These are phyloP conservation scores for Plecturocebus donacophilus DNA, from an alignment of 2,113 vertebrate species.

Conservation along the genomic window DNA sequence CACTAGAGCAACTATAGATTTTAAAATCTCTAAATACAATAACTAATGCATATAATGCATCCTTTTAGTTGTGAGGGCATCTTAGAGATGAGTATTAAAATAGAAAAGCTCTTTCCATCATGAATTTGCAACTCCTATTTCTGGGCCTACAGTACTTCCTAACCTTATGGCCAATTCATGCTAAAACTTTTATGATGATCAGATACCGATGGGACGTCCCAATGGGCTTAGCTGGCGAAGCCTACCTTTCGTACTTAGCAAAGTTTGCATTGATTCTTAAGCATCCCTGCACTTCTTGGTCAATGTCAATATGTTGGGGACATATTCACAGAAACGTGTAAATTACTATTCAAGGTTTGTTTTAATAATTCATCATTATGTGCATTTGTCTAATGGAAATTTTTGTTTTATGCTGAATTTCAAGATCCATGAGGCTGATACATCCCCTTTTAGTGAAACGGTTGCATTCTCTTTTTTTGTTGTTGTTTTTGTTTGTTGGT, in stretches of 20 bases:
- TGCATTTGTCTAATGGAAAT: constrained; percentile 56
- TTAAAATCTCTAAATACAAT: constrained; percentile 3
- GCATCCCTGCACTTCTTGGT: not conserved
- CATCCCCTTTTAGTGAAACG: constrained; percentile 13
- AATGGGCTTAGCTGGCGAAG: not conserved
- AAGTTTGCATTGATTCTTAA: constrained; percentile 65
- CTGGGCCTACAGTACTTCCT: constrained; percentile 50
- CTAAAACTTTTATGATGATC: constrained; percentile 72
- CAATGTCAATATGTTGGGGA: constrained; percentile 55
- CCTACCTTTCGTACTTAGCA: constrained; percentile 44
- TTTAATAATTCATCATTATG: constrained; percentile 72
- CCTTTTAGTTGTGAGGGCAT: constrained; percentile 48
- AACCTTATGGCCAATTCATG: constrained; percentile 58
- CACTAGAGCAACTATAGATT: not conserved
- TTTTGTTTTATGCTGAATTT: constrained; percentile 61
- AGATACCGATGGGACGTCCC: constrained; percentile 52
- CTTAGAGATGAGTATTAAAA: constrained; percentile 45
- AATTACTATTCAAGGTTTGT: constrained; percentile 56
- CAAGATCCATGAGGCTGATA: fast-evolving
- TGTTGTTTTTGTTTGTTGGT: no score
- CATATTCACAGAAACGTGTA: constrained; percentile 58
- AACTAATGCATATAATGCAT: not conserved
- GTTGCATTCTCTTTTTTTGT: no score
- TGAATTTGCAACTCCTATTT: constrained; percentile 60
- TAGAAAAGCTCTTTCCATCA: constrained; percentile 55